These are phyloP conservation scores for Hyalella azteca DNA, from an alignment of 2,888 invertebrate species.

Conservation along the genomic window DNA sequence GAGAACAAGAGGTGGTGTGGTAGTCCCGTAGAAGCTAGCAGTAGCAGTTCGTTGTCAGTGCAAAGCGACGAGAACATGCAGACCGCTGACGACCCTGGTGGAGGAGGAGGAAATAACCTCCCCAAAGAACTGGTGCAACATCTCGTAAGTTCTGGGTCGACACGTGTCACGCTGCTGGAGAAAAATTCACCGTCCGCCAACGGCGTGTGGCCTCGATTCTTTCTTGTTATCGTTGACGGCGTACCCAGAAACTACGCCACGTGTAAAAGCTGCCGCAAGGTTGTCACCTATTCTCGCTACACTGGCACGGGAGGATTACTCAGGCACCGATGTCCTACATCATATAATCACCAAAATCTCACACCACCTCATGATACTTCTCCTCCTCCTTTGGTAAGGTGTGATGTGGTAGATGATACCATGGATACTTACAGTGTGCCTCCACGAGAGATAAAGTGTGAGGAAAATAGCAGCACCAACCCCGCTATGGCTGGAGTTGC, in stretches of 20 bases:
- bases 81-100: slow-evolving; percentile 40
- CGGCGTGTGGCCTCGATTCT: slow-evolving; percentile 56
- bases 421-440: slow-evolving; percentile 7
- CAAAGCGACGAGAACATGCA: slow-evolving; percentile 48
- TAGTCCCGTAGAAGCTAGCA: slow-evolving; percentile 48
- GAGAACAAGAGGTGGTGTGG: slow-evolving; percentile 40
- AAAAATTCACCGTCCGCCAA: slow-evolving; percentile 53
- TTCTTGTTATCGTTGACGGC: slow-evolving; percentile 53
- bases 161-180: slow-evolving; percentile 48
- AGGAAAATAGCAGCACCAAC: slow-evolving; percentile 38
- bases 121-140: slow-evolving; percentile 53
- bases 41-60: slow-evolving; percentile 52
- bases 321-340: slow-evolving; percentile 47
- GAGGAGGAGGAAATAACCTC: slow-evolving; percentile 42
- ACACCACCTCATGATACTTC: slow-evolving; percentile 48
- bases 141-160: slow-evolving; percentile 46
- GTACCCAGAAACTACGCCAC: slow-evolving; percentile 49
- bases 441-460: slow-evolving; percentile 38
- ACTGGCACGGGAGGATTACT: slow-evolving; percentile 54
- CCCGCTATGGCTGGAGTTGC: slow-evolving; percentile 54
- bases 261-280: slow-evolving; percentile 54
- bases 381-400: slow-evolving; percentile 44
- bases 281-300: slow-evolving; percentile 57
- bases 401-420: slow-evolving; percentile 22
- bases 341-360: slow-evolving; percentile 38